Evolutionary conservation across 1,140 invertebrate species (phyloP).

Genomic region (Drosophila persimilis): DNA sequence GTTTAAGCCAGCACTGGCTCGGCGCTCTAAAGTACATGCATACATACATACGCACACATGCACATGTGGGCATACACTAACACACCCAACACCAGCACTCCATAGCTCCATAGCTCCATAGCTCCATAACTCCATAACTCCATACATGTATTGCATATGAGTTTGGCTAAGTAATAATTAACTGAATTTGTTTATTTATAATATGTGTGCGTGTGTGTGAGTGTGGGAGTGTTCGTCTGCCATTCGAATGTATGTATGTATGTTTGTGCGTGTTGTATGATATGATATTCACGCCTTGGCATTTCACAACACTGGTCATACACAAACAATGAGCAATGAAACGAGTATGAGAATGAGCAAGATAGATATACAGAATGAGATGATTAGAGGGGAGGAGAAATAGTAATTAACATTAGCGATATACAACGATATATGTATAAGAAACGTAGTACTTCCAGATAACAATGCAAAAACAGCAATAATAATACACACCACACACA

Average conservation of each 20-base stretch:
- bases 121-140: no score
- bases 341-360: constrained; percentile 20
- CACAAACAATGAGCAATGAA: constrained; percentile 35
- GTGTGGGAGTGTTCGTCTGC: constrained; percentile 24
- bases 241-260: constrained; percentile 29
- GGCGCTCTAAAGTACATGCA: no score
- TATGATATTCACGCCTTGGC: constrained; percentile 25
- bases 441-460: constrained; percentile 73
- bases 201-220: constrained; percentile 22
- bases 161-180: constrained; percentile 40
- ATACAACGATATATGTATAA: constrained; percentile 68
- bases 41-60: constrained; percentile 4
- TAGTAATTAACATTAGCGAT: constrained; percentile 51
- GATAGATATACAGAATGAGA: constrained; percentile 2
- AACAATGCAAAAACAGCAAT: constrained; percentile 11
- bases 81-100: neutral
- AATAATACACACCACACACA: constrained; percentile 5
- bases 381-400: constrained; percentile 1
- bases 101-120: no score
- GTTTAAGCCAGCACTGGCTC: neutral
- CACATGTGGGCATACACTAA: constrained; percentile 30
- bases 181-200: constrained; percentile 34
- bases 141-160: neutral
- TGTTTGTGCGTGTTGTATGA: constrained; percentile 24
- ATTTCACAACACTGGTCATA: constrained; percentile 53